A percentile compares a stretch with the other conserved stretches of the same genome.
Evolutionary conservation across 64 coral and sea anemone species (phyloP).

Genomic region (Hydrozoanthus tunicans): DNA sequence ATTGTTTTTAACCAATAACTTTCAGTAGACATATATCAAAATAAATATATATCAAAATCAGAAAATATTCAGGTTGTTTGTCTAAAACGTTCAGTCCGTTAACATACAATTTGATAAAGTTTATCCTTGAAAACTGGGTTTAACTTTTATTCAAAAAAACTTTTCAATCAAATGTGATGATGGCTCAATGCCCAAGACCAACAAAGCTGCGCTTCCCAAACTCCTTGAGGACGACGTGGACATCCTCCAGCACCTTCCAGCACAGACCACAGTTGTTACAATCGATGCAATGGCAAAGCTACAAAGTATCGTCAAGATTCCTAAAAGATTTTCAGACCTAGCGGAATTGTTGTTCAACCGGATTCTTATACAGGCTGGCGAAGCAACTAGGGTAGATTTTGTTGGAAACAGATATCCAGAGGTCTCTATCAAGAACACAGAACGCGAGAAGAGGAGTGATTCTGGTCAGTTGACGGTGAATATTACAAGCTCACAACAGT

Average conservation of each 20-base stretch:
- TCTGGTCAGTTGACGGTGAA: conserved; percentile 16
- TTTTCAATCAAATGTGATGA: neutral
- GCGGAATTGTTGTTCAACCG: conserved; percentile 19
- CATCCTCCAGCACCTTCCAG: neutral
- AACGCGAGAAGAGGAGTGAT: neutral
- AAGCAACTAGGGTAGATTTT: conserved; percentile 43
- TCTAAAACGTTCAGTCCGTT: too few species aligned
- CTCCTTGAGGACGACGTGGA: conserved; percentile 42
- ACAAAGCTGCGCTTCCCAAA: conserved; percentile 54
- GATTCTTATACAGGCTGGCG: conserved; percentile 7
- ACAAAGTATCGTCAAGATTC: conserved; percentile 27
- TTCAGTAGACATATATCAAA: too few species aligned
- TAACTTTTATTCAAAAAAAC: too few species aligned
- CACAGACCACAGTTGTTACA: conserved; percentile 5
- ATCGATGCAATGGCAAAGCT: conserved; percentile 52
- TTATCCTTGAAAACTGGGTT: too few species aligned
- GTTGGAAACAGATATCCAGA: conserved; percentile 43
- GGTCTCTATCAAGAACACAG: conserved; percentile 39
- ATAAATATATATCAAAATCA: too few species aligned
- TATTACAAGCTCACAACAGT: conserved; percentile 36
- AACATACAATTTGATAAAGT: too few species aligned
- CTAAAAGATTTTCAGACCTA: conserved; percentile 53
- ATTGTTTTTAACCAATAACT: too few species aligned
- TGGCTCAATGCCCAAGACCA: conserved; percentile 63
- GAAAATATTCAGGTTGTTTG: too few species aligned